phyloP scores from a whole-genome alignment of 2,113 vertebrate genomes.

The Tyto alba region DNA sequence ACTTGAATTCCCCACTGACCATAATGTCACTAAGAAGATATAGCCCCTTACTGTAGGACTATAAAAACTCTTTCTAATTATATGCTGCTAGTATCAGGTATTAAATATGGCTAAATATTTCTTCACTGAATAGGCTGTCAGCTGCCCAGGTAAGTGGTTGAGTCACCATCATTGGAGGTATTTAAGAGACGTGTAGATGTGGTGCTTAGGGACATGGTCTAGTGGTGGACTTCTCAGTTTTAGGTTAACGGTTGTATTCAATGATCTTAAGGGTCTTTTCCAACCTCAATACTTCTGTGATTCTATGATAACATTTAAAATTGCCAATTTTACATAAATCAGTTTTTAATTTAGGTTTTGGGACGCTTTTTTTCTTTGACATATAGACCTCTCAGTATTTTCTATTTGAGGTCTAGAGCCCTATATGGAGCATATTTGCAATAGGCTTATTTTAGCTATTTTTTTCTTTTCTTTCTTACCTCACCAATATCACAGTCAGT shows the following conservation, averaged over 20 bases:
- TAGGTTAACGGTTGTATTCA: neutral
- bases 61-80: neutral
- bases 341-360: neutral
- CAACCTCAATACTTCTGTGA: neutral
- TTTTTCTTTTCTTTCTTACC: neutral
- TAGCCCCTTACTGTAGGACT: neutral
- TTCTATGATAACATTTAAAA: neutral
- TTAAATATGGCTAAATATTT: neutral
- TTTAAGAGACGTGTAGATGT: fast-evolving
- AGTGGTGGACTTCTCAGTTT: no score
- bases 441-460: neutral
- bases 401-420: neutral
- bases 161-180: neutral
- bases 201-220: neutral
- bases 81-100: neutral
- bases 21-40: neutral
- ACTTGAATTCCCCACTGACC: neutral
- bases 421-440: neutral
- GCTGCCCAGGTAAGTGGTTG: neutral
- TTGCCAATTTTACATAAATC: neutral
- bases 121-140: neutral
- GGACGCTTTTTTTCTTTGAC: neutral
- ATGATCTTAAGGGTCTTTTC: neutral
- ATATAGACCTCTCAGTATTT: neutral
- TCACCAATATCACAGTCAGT: neutral